Base-by-base conservation (phyloP, 2,113 vertebrate species). In the Colaptes auratus region DNA sequence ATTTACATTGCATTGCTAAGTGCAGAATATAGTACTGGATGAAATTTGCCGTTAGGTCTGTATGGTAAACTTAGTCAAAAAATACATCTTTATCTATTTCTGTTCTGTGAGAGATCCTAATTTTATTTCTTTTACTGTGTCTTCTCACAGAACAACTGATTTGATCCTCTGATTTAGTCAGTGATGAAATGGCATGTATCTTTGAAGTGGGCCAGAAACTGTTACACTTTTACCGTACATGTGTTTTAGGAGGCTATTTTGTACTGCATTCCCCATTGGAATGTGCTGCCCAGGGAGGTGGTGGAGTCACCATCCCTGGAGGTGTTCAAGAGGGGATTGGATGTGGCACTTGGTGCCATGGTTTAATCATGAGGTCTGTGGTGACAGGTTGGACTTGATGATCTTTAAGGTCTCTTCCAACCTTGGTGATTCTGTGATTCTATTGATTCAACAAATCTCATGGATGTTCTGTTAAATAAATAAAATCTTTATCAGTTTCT, bases 161-260 rank as follows among this genome's bases (percentile, higher is more conserved):
- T 79, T 72, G 48, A 50, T 18, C 27, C 36, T 83, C 42, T 60
- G 64, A 50, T 60, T 84, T 92, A 44, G 50, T 83, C 77, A 63
- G 42, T 27, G 2, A 1, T 72, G 78, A 82, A 82, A 90, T 50
- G 53, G 17, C 46, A 69, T 24, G 36, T 14, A 24, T 56, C 55
- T 93, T 81, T 74, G 78, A 84, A 69, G 12, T 6, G 24, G 33
- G 55, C 44, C 65, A 76, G 50, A 84, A n/a, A 28, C 60, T 33
- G 39, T 59, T 55, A 36, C 1, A 1, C n/a, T 25, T 76, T 56
- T 69, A n/a, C 83, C 73, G 83, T 15, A 67, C 0, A 0, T 55
- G 58, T 36, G 42, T 6, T 72, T 75, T 44, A 59, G 35, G 14
- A 72, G 15, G 39, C 16, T 79, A 2, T 82, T 89, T 89, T 67